Evolutionary conservation across 2,797 vertebrate genomes (phyloP).

Genomic region (Centroberyx gerrardi): DNA sequence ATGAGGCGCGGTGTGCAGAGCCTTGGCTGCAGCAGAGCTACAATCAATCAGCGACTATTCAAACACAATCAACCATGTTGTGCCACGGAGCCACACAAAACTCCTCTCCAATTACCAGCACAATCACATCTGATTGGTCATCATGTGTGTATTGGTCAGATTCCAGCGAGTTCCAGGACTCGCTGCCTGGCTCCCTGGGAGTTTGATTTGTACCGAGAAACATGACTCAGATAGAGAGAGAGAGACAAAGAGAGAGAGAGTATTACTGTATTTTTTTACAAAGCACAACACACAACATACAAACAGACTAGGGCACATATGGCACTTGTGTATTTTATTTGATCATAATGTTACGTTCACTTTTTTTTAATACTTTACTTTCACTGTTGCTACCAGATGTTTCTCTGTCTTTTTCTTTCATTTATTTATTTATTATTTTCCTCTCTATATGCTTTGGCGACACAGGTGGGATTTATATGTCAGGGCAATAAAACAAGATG

Average conservation of each 20-base stretch:
- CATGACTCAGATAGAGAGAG: not conserved
- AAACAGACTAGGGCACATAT: not conserved
- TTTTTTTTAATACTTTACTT: not conserved
- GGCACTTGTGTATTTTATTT: not conserved
- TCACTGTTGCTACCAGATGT: conserved; percentile 24
- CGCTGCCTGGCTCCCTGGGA: not conserved
- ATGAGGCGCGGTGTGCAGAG: not conserved
- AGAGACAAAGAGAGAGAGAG: conserved; percentile 8
- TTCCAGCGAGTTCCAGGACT: conserved; percentile 46
- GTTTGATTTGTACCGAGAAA: conserved; percentile 20
- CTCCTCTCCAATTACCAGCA: conserved; percentile 67
- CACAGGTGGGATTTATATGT: conserved; percentile 24
- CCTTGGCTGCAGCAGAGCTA: conserved; percentile 38
- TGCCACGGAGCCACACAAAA: conserved; percentile 37
- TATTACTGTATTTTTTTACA: not conserved
- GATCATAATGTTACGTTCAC: not conserved
- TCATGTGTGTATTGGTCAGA: conserved; percentile 61
- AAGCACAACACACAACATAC: too few relatives aligned
- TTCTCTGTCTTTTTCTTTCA: conserved; percentile 15
- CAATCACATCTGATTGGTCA: conserved; percentile 75
- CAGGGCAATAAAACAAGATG: conserved; percentile 28
- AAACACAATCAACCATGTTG: conserved; percentile 73
- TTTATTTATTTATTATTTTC: conserved; percentile 3
- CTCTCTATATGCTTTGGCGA: conserved; percentile 28
- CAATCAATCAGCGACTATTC: conserved; percentile 74